A percentile compares a stretch with the other conserved stretches of the same genome.
These are phyloP conservation scores for Cancer borealis DNA, from an alignment of 2,888 invertebrate genomes.

Conservation along the genomic window DNA sequence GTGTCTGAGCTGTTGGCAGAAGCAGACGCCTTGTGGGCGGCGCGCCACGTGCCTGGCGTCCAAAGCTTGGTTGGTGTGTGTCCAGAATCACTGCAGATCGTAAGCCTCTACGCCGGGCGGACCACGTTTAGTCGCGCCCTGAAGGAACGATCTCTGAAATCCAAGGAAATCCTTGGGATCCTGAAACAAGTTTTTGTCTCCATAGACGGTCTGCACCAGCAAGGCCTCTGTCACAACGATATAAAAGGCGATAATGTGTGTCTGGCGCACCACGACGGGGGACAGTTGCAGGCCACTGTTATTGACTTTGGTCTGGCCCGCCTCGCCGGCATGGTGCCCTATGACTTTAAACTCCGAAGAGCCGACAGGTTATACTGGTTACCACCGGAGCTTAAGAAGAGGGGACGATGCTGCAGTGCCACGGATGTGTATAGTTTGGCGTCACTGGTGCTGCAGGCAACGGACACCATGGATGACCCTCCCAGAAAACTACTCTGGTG, in stretches of 20 bases:
- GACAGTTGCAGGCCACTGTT: neutral
- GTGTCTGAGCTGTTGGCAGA: neutral
- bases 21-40: neutral
- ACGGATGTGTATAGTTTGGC: neutral
- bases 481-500: neutral
- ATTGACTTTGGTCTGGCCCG: neutral
- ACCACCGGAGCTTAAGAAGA: neutral
- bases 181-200: neutral
- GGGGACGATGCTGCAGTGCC: neutral
- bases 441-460: neutral
- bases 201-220: neutral
- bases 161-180: neutral
- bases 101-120: neutral
- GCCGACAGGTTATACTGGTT: neutral
- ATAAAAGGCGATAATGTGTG: neutral
- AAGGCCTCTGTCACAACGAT: constrained; percentile 5
- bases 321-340: neutral
- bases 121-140: neutral
- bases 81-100: constrained; percentile 5
- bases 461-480: neutral
- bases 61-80: neutral
- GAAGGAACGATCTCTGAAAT: neutral
- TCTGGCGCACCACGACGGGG: neutral
- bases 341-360: neutral
- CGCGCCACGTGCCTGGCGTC: neutral